Evolutionary conservation across 2,888 invertebrate genomes (phyloP), one percentile per base, ranked within the genome.

Genomic region (Amphiduros pacificus): DNA sequence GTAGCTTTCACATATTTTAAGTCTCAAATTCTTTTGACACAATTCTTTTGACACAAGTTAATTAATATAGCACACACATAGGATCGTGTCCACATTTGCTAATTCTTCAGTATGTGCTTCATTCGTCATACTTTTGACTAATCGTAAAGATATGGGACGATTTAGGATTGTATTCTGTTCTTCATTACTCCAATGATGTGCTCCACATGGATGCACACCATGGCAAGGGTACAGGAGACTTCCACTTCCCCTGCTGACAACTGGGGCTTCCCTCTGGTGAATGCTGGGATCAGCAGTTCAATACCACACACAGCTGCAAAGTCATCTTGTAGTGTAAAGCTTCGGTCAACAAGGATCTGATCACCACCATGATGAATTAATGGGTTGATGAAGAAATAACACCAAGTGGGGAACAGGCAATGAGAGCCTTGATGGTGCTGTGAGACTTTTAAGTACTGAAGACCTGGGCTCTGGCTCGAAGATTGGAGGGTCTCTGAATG

Each of bases 161-260:
- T 69, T 36, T 5, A 66, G 24, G 36, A 71, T 71, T 20, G 49
- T 61, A 41, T 54, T 24, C 65, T 5, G 22, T 69, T 63, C 29
- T 71, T 71, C 24, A 71, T 54, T 2, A 66, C 41, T 31, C 71
- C 66, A n/a, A 68, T 71, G 1, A 69, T 64, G 20, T 67, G 20
- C 50, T 67, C 68, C 27, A 69, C 60, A 53, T 69, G 70, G 11
- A 70, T 71, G 28, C 67, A 36, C 2, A 67, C 65, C 31, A 41
- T 52, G 5, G 40, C 53, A 4, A 69, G 63, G 29, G 63, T 62
- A 22, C 65, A n/a, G 2, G 68, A 66, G n/a, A 17, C 56, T 41
- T 71, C 68, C 9, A 69, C 55, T 9, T 70, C 68, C 20, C 44
- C 31, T n/a, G 67, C 68, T 24, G 63, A 57, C 27, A 70, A 52